A percentile compares a stretch with the other conserved stretches of the same genome.
Evolutionary conservation across 2,888 invertebrate species (phyloP).

Genomic region (Platycnemis pennipes): DNA sequence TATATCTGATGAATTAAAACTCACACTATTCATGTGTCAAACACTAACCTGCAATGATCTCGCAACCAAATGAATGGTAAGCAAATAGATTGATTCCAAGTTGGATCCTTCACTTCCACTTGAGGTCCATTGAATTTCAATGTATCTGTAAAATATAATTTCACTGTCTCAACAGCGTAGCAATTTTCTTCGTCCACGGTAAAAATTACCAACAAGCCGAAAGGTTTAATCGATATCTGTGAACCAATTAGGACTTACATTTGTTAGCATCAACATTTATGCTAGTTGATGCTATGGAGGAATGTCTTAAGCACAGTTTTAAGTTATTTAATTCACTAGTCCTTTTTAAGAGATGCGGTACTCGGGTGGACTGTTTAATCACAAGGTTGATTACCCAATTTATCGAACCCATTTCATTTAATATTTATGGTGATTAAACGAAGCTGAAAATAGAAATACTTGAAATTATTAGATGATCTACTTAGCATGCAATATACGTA

Average conservation of each 20-base stretch:
- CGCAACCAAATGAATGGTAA: conserved; percentile 82
- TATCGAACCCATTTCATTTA: conserved; percentile 7
- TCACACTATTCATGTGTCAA: neutral
- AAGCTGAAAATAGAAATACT: neutral
- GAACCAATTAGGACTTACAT: conserved; percentile 4
- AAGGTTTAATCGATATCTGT: neutral
- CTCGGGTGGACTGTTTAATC: neutral
- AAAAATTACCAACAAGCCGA: neutral
- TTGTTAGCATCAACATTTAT: conserved; percentile 2
- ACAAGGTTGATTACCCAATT: neutral
- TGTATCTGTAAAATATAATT: neutral
- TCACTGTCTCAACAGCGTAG: neutral
- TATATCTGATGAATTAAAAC: conserved; percentile 71
- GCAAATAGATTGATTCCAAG: conserved; percentile 72
- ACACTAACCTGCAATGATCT: conserved; percentile 82
- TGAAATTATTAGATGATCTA: neutral
- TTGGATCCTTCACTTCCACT: conserved; percentile 37
- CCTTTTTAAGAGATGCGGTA: neutral
- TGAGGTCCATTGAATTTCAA: conserved; percentile 37
- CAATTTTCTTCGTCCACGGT: neutral
- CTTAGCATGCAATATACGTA: no score
- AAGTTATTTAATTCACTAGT: neutral
- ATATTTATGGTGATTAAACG: neutral
- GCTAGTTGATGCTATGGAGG: neutral
- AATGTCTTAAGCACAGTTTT: neutral